Conservation (phyloP, 2,113 vertebrate species). For the human (Homo sapiens) region DNA sequence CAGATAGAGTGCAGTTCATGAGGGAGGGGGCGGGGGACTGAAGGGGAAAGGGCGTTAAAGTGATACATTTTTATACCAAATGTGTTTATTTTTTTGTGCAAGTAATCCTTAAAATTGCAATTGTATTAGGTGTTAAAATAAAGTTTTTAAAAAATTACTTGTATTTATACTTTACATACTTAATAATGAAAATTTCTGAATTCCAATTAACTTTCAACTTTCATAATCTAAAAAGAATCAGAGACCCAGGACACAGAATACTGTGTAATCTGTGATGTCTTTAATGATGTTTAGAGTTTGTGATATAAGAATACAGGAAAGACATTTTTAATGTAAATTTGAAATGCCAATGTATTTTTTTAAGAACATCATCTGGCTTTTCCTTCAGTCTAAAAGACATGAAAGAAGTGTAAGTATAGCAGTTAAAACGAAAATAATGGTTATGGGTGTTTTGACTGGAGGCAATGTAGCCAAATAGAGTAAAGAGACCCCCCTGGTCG, state of each 20-base stretch:
- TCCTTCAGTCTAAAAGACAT: conserved; percentile 49
- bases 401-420: conserved; percentile 44
- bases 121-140: conserved; percentile 90
- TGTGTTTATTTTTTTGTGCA: conserved; percentile 92
- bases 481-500: not conserved
- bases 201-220: conserved; percentile 58
- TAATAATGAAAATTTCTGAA: conserved; percentile 72
- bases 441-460: conserved; percentile 43
- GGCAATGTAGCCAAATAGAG: not conserved
- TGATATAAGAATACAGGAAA: conserved; percentile 58
- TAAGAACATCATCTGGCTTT: conserved; percentile 59
- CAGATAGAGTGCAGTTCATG: conserved; percentile 84
- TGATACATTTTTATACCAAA: conserved; percentile 93
- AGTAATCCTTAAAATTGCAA: conserved; percentile 90
- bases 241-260: conserved; percentile 33
- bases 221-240: conserved; percentile 55
- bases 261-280: conserved; percentile 68
- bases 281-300: conserved; percentile 60
- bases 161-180: conserved; percentile 79
- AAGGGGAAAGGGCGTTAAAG: conserved; percentile 86
- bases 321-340: conserved; percentile 71
- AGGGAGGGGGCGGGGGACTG: conserved; percentile 48
- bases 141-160: conserved; percentile 82
- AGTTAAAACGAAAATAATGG: conserved; percentile 51
- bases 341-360: conserved; percentile 74